Evolutionary conservation across 2,797 vertebrate genomes (phyloP), one percentile per base, ranked within the genome.

Genomic region (Salarias fasciatus): DNA sequence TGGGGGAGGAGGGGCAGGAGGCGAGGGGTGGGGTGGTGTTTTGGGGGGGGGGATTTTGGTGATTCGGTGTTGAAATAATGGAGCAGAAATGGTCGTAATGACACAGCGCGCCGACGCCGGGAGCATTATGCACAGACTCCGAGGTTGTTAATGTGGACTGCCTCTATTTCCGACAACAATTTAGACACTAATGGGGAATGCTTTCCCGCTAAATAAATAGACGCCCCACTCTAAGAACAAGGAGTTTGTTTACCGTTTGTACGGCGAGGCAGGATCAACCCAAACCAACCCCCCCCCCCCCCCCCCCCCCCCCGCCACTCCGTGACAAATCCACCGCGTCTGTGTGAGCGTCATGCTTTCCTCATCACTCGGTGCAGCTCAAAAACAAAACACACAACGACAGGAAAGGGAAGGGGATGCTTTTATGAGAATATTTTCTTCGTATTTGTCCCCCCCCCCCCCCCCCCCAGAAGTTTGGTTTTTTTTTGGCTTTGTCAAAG

Each of bases 151-250:
- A 86, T 75, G 84, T 60, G 64, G 68, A 64, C 82, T 50, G 77
- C 82, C 75, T 86, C 80, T 58, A 83, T 87, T 84, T 86, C 85
- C 82, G 76, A 79, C 79, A 61, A 81, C 82, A 85, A 88, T 91
- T 89, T 82, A 48, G 56, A 60, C 65, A 29, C 73, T 89, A 87
- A 89, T 87, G 78, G 80, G 66, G 67, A 84, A 56, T 14, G 73
- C 56, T 79, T 80, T 80, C 29, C 72, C 51, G 78, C 75, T 84
- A 85, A 87, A 86, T 64, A 89, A 91, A 90, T 78, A 78, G 70
- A 82, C 49, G 67, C 35, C 72, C 64, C 42, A 5, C 68, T 74
- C 75, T 74, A n/a, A 46, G 61, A 65, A 77, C 72, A 40, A 84
- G 77, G 71, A 72, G 67, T 72, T 82, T 88, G 86, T 88, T 87